Base-by-base conservation (phyloP, 2,888 invertebrate genomes). In the Bombyx huttoni region DNA sequence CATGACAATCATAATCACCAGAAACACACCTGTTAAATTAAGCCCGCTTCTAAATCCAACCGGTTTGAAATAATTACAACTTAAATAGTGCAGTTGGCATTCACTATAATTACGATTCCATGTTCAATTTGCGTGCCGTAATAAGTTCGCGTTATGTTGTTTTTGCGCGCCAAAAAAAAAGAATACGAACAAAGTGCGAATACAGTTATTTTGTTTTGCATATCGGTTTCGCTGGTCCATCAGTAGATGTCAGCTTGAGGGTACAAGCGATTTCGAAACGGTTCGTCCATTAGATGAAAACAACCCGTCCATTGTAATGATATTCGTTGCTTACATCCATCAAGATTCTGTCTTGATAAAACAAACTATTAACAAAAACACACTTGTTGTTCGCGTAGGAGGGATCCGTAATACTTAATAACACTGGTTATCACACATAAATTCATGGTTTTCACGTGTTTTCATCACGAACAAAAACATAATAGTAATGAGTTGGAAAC, bases 151-250 rank as follows among this genome's bases (percentile, higher is more conserved):
- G 70, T 64, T 68, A 62, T 61, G 58, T 58, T 62, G 64, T 83
- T 82, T 83, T 83, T 78, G 73, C 63, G 57, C 61, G 55, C 50
- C 63, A 75, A 80, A 84, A 83, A n/a, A 80, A 78, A 73, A 60
- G 62, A 71, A 74, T 69, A 78, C 67, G 68, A 70, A 70, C 68
- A 70, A 71, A 63, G 77, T 75, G 78, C 78, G 73, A 79, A 82
- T 83, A 84, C 82, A 75, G 81, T 85, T 86, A 83, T 70, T 78
- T 78, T 73, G 73, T 82, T 83, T 80, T 79, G 75, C 71, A 73
- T 82, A 82, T 84, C 78, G 70, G 73, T 80, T 78, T 80, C 78
- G 71, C 65, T 65, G 65, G 62, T 55, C 68, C 68, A 75, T 76
- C 73, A 75, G 76, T 75, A 76, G 77, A 65, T 68, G 73, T 69